These are phyloP conservation scores for Salminus brasiliensis DNA, from an alignment of 2,113 vertebrate genomes.

Conservation along the genomic window DNA sequence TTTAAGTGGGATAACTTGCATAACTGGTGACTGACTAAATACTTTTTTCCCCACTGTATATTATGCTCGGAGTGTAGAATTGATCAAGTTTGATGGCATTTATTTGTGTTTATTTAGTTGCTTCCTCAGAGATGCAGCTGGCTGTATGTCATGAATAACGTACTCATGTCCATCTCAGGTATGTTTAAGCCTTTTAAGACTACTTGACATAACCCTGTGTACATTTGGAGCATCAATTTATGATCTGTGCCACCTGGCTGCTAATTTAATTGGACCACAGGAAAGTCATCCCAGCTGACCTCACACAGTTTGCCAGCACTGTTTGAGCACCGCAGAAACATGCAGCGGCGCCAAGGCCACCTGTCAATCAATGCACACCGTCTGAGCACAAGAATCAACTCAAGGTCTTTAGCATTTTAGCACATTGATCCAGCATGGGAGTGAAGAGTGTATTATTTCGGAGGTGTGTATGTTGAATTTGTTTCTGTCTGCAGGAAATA, in stretches of 20 bases:
- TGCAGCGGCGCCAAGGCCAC: conserved; percentile 55
- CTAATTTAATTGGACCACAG: conserved; percentile 29
- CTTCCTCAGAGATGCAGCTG: conserved; percentile 88
- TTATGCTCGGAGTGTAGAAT: too few species aligned
- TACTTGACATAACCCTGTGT: background rate
- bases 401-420: conserved; percentile 32
- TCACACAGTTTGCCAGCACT: conserved; percentile 56
- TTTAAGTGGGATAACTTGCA: too few species aligned
- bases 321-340: conserved; percentile 56
- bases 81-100: too few species aligned
- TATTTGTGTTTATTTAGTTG: conserved; percentile 71
- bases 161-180: conserved; percentile 89
- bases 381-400: conserved; percentile 53
- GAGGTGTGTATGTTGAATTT: background rate
- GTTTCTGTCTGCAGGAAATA: conserved; percentile 70
- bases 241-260: background rate
- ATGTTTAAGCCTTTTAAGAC: conserved; percentile 54
- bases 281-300: conserved; percentile 61
- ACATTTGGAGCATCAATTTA: background rate
- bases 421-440: too few species aligned
- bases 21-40: too few species aligned
- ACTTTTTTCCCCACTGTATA: too few species aligned
- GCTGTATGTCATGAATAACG: conserved; percentile 92
- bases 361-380: conserved; percentile 59
- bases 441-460: background rate